Evolutionary conservation across 2,888 invertebrate genomes (phyloP).

Genomic region (Leptothorax acervorum): DNA sequence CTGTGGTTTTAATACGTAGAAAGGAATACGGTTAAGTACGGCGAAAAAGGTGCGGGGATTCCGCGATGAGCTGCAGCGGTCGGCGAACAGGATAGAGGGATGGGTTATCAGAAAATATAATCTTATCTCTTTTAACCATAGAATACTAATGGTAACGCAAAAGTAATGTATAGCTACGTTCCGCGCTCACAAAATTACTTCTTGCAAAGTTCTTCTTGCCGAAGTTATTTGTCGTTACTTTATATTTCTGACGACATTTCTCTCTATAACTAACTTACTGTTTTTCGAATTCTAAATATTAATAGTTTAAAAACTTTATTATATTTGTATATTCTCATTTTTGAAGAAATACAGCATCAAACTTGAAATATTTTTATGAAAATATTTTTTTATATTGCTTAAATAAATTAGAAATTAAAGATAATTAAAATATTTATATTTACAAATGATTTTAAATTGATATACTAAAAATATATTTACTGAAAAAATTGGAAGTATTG

Average conservation of each 20-base stretch:
- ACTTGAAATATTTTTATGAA: background rate
- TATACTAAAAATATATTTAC: background rate
- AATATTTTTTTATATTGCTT: background rate
- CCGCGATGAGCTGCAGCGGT: conserved; percentile 12
- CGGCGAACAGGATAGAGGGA: background rate
- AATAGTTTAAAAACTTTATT: conserved; percentile 12
- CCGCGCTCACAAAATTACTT: background rate
- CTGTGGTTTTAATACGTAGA: conserved; percentile 43
- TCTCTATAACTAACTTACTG: background rate
- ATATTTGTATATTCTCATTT: background rate
- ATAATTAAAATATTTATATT: conserved; percentile 11
- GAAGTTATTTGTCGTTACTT: background rate
- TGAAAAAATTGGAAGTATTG: background rate
- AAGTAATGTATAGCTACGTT: background rate
- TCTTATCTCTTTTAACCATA: conserved; percentile 13
- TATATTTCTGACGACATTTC: background rate
- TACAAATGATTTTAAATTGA: background rate
- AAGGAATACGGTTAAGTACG: conserved; percentile 51
- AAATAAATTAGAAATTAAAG: background rate
- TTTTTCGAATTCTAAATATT: background rate
- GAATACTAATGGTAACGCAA: conserved; percentile 21
- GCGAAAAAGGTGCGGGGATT: conserved; percentile 27
- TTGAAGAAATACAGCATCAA: background rate
- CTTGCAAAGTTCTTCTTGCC: background rate
- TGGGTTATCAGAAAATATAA: conserved; percentile 36